Base-by-base conservation (phyloP, 2,113 vertebrate genomes). In the Mormyrus iriodes region DNA sequence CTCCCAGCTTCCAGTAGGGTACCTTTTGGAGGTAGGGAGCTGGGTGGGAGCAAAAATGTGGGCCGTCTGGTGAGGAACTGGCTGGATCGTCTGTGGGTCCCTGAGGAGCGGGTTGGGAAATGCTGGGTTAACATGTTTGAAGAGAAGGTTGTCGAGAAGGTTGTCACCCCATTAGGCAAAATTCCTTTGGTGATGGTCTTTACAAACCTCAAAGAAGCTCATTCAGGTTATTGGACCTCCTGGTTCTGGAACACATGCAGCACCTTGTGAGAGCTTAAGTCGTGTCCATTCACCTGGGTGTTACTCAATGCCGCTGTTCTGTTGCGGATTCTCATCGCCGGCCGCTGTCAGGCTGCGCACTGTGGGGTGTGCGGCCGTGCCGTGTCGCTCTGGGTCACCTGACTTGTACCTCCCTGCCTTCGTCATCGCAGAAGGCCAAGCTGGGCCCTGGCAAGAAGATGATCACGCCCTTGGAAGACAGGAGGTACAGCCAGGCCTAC, bases 401-500 rank as follows among this genome's bases (percentile, higher is more conserved):
- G 44, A 88, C 21, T 42, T 12, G 1, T 35, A 5, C 42, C 21
- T 44, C 44, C 5, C 21, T 5, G 49, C 31, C 21, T 48, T 4
- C 13, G 24, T 73, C 42, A 6, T 31, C 24, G 90, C 94, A 99
- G 98, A 98, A 99, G 97, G 98, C 98, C 95, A 98, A 96, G 94
- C 96, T 99, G 35, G 98, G 98, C 51, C 98, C 98, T 3, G 94
- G 95, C 85, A 97, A 99, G 93, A 99, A 98, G 95, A 96, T 95
- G 73, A 96, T 96, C 92, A 95, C 94, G 12, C 96, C 97, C 65
- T 93, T 95, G 0, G 87, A 88, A 0, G 96, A 97, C 90, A 92
- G 92, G 90, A 94, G 82, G 61, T 94, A 95, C 65, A 94, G 35
- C 76, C 88, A 95, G 73, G 96, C 96, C 0, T 97, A 95, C 92